Base-by-base conservation (phyloP, 2,888 invertebrate species). In the Lingula anatina region DNA sequence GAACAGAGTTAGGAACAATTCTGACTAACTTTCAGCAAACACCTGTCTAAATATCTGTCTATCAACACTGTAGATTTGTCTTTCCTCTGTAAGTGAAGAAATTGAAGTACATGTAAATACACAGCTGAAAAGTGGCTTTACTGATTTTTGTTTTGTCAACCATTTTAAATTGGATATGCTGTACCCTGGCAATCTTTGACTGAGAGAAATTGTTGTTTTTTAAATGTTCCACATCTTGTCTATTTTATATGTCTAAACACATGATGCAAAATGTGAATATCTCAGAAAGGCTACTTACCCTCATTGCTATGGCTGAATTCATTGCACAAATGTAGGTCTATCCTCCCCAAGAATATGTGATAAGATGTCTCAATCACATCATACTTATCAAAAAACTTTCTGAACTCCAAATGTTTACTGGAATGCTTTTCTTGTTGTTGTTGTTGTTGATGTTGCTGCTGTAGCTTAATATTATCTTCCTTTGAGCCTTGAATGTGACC, bases 291-390 rank as follows among this genome's bases (percentile, higher is more conserved):
- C n/a, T n/a, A n/a, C n/a, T n/a, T n/a, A 18, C 47, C 21, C 31
- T 28, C 15, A 39, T 18, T 18, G 7, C 18, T 20, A 15, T 9
- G 54, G 18, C 55, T 58, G 27, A 70, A 71, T 60, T 99, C 99
- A 75, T 99, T 97, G 72, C 94, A 95, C 31, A 99, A 82, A 78
- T 97, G 97, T 53, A 99, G 81, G 79, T 97, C 95, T 66, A 99
- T 90, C 67, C 91, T 84, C 56, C 92, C 90, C 15, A 77, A 75
- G 57, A 78, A 84, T 72, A 99, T 86, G 77, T 99, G 99, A 81
- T 96, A 95, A 0, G 96, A 97, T 0, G 99, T 97, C 80, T 97
- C 96, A 1, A 89, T 82, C n/a, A 97, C 91, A 81, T 97, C 95
- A 75, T 89, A 92, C 43, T 85, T 84, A 27, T 85, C 84, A 78